Base-by-base conservation (phyloP, 2,797 vertebrate genomes). In the Masticophis lateralis region DNA sequence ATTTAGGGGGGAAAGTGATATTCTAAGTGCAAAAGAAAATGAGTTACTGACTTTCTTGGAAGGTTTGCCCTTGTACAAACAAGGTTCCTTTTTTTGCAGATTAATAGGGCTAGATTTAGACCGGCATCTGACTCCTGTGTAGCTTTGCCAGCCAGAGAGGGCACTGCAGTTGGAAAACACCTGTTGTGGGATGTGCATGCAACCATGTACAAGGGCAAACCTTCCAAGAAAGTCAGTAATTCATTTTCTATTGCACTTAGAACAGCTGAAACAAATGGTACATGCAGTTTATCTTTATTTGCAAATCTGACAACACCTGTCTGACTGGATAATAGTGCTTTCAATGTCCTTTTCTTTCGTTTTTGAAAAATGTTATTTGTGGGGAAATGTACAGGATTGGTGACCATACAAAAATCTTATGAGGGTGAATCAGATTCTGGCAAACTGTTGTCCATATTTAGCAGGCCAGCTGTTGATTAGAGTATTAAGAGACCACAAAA, bases 261-360 rank as follows among this genome's bases (percentile, higher is more conserved):
- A 88, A 88, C 87, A 88, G 87, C 87, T 88, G 87, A 57, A 88
- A 88, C 87, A 88, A 88, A 88, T 37, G 87, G 87, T 57, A 57
- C 55, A 22, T 56, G 20, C 87, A 57, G 32, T 87, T 57, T 87
- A 56, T 57, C 86, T 87, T 56, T 28, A 56, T 32, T 87, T 87
- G 86, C 28, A 88, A 88, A 57, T n/a, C 87, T 88, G 87, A 8
- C 87, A 88, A n/a, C 55, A 57, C 28, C 32, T 55, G 32, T 32
- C 53, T 89, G 59, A 9, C 43, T 16, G 59, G 25, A 43, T 32
- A 88, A 37, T 43, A 37, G 32, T 88, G 57, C 6, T 13, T 59
- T 88, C 37, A 37, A 37, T 8, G 7, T 56, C 7, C 4, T 16
- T 55, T 51, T 53, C 27, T 11, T 28, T 32, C 53, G 8, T 55